phyloP scores from a whole-genome alignment of 1,140 invertebrate genomes.

The Tetranychus cinnabarinus region DNA sequence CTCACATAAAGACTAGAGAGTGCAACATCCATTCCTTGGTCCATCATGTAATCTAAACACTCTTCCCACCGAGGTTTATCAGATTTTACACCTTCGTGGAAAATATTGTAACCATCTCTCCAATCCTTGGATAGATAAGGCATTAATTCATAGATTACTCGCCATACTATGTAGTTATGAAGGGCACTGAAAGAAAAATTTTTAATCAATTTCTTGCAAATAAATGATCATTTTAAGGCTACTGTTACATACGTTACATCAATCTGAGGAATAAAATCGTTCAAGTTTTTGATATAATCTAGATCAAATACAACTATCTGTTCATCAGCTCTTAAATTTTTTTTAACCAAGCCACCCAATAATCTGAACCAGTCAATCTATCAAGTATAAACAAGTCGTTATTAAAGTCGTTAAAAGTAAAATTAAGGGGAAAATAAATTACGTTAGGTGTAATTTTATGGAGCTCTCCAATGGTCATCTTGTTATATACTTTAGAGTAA shows the following conservation, averaged over 20 bases:
- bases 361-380: background rate
- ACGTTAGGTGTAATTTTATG: slow-evolving; percentile 31
- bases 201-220: background rate
- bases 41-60: slow-evolving; percentile 16
- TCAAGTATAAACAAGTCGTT: background rate
- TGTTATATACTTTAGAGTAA: slow-evolving; percentile 42
- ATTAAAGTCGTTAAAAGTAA: background rate
- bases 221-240: background rate
- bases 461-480: slow-evolving; percentile 45
- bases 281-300: background rate
- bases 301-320: background rate
- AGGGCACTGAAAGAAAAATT: slow-evolving; percentile 31
- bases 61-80: slow-evolving; percentile 18
- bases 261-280: background rate
- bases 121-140: slow-evolving; percentile 47
- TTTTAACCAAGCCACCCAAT: background rate
- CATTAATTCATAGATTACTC: slow-evolving; percentile 41
- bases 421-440: background rate
- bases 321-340: background rate
- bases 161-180: slow-evolving; percentile 64
- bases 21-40: slow-evolving; percentile 10
- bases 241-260: background rate
- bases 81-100: slow-evolving; percentile 37
- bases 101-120: slow-evolving; percentile 41
- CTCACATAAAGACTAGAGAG: slow-evolving; percentile 25